phyloP scores from a whole-genome alignment of 1,140 invertebrate species.

The Oscheius sp. region DNA sequence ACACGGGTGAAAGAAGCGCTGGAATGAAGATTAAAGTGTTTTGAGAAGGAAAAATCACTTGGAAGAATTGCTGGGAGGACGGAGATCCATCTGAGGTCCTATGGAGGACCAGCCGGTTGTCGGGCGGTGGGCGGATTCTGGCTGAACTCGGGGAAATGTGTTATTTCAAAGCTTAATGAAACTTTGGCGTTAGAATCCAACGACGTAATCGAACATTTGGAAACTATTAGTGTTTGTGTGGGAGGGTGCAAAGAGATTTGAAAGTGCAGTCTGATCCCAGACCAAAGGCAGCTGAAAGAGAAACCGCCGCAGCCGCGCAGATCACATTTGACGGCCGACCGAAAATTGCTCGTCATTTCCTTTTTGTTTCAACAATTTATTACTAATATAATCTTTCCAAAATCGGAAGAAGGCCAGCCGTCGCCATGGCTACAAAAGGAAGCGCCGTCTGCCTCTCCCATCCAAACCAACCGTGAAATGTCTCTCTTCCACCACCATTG shows the following conservation, averaged over 20 bases:
- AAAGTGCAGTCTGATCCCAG: neutral
- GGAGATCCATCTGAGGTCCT: constrained; percentile 1
- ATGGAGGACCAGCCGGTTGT: neutral
- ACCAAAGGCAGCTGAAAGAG: neutral
- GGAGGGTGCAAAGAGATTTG: neutral
- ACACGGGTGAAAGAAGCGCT: constrained; percentile 28
- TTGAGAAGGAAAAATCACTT: neutral
- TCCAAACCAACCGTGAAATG: neutral
- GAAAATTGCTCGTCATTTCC: too few relatives aligned
- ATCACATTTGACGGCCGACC: neutral
- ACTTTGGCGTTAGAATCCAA: neutral
- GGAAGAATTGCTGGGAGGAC: neutral
- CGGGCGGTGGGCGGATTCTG: neutral
- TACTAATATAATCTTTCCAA: too few relatives aligned
- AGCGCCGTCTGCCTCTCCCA: neutral
- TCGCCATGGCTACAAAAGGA: constrained; percentile 4
- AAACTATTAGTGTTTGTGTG: neutral
- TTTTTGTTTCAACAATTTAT: too few relatives aligned
- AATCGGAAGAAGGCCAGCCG: neutral
- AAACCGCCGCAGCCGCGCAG: neutral
- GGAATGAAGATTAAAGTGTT: neutral
- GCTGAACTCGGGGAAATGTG: neutral
- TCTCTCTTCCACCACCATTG: neutral
- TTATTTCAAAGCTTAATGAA: neutral
- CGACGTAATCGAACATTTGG: too few relatives aligned